Percentiles rank a stretch among this genome's conserved stretches.
phyloP scores from a whole-genome alignment of 2,888 invertebrate genomes.

The Isotomurus palustris region DNA sequence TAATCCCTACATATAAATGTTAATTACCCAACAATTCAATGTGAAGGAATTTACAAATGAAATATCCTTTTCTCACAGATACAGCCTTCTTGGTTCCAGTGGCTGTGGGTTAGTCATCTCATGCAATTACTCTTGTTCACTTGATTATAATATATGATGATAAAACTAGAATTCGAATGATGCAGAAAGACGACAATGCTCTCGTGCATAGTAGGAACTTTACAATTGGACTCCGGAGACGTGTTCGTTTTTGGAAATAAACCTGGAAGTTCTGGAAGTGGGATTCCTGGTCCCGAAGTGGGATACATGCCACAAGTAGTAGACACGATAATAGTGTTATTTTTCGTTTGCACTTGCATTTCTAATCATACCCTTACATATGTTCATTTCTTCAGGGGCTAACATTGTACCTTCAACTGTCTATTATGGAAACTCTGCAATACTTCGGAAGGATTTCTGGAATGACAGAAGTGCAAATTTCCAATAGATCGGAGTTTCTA shows the following conservation, averaged over 20 bases:
- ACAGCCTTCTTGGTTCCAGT: constrained; percentile 82
- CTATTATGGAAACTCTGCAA: constrained; percentile 22
- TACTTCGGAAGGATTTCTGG: constrained; percentile 34
- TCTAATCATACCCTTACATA: neutral
- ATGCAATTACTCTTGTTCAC: too few species aligned
- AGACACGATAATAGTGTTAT: neutral
- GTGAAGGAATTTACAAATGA: too few species aligned
- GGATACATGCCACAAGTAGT: constrained; percentile 51
- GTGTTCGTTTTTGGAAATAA: constrained; percentile 49
- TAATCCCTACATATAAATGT: too few species aligned
- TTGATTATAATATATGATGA: too few species aligned
- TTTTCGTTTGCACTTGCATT: neutral
- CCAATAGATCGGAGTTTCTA: constrained; percentile 10
- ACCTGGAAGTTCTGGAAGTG: constrained; percentile 50
- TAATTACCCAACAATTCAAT: too few species aligned
- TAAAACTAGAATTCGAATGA: too few species aligned
- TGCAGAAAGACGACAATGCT: constrained; percentile 3
- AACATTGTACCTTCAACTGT: constrained; percentile 22
- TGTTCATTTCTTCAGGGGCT: constrained; percentile 8
- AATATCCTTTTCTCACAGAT: constrained; percentile 58
- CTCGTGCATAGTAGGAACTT: constrained; percentile 50
- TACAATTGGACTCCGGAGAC: constrained; percentile 47
- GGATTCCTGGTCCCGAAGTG: constrained; percentile 50
- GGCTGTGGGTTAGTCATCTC: too few species aligned
- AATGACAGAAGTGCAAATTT: constrained; percentile 17